A percentile compares a stretch with the other conserved stretches of the same genome.
These are phyloP conservation scores for Drosophila tripunctata DNA, from an alignment of 2,888 invertebrate species.

Conservation along the genomic window DNA sequence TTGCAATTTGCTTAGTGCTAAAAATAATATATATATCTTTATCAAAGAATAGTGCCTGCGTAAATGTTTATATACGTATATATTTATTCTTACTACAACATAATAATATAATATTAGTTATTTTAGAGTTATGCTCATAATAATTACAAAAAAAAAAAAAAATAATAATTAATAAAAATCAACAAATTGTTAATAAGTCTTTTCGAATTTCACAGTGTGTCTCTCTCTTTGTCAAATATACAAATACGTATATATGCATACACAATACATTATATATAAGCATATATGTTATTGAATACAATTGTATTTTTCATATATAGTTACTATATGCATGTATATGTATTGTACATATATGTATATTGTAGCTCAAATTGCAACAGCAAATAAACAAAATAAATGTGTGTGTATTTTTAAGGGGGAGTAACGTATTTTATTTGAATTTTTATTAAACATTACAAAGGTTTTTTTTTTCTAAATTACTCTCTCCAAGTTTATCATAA, in stretches of 20 bases:
- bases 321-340: too few relatives aligned
- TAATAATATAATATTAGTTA: constrained; percentile 36
- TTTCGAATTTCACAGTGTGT: constrained; percentile 82
- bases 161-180: constrained; percentile 49
- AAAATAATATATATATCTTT: constrained; percentile 8
- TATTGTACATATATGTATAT: too few relatives aligned
- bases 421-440: too few relatives aligned
- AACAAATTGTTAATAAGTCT: constrained; percentile 81
- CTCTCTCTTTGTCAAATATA: constrained; percentile 68
- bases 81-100: constrained; percentile 43
- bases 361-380: constrained; percentile 64
- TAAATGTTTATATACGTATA: neutral
- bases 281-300: too few relatives aligned
- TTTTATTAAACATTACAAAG: too few relatives aligned
- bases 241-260: constrained; percentile 54
- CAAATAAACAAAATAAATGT: constrained; percentile 30
- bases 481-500: too few relatives aligned
- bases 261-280: too few relatives aligned
- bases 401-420: too few relatives aligned
- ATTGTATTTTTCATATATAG: constrained; percentile 45
- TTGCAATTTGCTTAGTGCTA: constrained; percentile 8
- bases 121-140: constrained; percentile 41
- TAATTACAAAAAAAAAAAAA: constrained; percentile 37
- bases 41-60: constrained; percentile 38
- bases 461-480: too few relatives aligned